Percentiles rank a stretch among this genome's conserved stretches.
phyloP scores from a whole-genome alignment of 1,140 invertebrate genomes.

The Drosophila takahashii region DNA sequence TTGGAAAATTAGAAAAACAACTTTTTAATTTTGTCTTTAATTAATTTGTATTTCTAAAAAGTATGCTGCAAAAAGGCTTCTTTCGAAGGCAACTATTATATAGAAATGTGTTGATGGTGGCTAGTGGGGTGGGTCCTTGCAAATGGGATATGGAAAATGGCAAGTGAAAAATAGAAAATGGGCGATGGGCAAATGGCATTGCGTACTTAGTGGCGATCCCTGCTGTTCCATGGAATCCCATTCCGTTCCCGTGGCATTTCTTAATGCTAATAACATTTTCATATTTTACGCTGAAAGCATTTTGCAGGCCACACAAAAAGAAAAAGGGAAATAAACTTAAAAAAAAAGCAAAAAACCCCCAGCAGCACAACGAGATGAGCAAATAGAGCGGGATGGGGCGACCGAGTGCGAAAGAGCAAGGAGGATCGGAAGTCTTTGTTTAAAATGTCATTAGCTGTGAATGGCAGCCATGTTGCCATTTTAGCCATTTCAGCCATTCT shows the following conservation, averaged over 20 bases:
- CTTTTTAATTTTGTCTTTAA: background rate
- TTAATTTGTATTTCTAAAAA: background rate
- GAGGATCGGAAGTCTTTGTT: conserved; percentile 47
- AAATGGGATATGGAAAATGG: conserved; percentile 15
- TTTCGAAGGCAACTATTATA: background rate
- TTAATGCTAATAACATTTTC: conserved; percentile 71
- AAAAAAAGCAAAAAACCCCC: background rate
- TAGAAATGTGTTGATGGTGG: background rate
- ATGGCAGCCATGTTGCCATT: conserved; percentile 73
- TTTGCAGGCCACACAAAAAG: conserved; percentile 20
- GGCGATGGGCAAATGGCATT: conserved; percentile 47
- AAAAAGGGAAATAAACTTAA: background rate
- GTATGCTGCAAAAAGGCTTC: background rate
- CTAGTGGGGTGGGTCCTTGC: background rate
- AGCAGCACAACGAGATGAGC: conserved; percentile 1
- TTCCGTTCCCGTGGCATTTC: conserved; percentile 22
- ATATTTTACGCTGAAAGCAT: conserved; percentile 54
- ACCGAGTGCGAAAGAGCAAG: background rate
- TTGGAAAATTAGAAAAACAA: no score
- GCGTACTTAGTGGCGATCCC: conserved; percentile 49
- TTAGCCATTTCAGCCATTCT: conserved; percentile 71
- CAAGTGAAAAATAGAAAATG: conserved; percentile 20
- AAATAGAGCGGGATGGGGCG: background rate
- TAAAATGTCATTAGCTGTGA: conserved; percentile 72
- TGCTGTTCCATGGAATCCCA: conserved; percentile 17